Base-by-base conservation (phyloP, 2,888 invertebrate genomes). In the Galerucella nymphaeae region DNA sequence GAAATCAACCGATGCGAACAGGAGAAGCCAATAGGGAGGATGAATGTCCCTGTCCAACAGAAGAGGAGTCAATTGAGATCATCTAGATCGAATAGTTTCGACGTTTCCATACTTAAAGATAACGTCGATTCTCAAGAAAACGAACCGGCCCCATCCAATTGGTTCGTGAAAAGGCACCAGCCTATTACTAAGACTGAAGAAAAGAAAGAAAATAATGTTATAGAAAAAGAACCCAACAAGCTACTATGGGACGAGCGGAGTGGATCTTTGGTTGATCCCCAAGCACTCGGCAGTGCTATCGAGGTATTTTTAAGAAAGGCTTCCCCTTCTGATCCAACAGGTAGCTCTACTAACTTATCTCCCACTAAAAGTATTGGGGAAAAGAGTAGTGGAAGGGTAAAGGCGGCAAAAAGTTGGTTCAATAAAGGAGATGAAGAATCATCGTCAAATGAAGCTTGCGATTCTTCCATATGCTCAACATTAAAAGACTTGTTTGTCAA, bases 401-500 rank as follows among this genome's bases (percentile, higher is more conserved):
- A 79, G 61, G 70, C 77, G 72, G 80, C 77, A 68, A 57, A 80
- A 79, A 77, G 75, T 79, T 93, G 93, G 93, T 91, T 90, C 80
- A 85, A 88, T 78, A 91, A 91, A 83, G 89, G 89, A 55, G 93
- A 93, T 74, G 93, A 93, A 70, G 90, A 91, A 72, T 87, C 89
- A 10, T 62, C 78, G 41, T 62, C 78, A 42, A 86, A 89, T 71
- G 93, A 93, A 80, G 89, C 92, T 38, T 94, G 94, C 87, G 95
- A 95, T 81, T 92, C 94, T 57, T 93, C 93, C 42, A 90, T 95
- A 79, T 95, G 95, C 87, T 92, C 94, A 77, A 93, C 95, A 61
- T 88, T 95, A 67, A 95, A 95, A 87, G 95, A 95, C 87, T 91
- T 95, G 66, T 95, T 95, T 85, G 95, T 94, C 84, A 95, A 95